A percentile compares a stretch with the other conserved stretches of the same genome.
Evolutionary conservation across 1,140 invertebrate species (phyloP).

Genomic region (Geopemphigus sp.): DNA sequence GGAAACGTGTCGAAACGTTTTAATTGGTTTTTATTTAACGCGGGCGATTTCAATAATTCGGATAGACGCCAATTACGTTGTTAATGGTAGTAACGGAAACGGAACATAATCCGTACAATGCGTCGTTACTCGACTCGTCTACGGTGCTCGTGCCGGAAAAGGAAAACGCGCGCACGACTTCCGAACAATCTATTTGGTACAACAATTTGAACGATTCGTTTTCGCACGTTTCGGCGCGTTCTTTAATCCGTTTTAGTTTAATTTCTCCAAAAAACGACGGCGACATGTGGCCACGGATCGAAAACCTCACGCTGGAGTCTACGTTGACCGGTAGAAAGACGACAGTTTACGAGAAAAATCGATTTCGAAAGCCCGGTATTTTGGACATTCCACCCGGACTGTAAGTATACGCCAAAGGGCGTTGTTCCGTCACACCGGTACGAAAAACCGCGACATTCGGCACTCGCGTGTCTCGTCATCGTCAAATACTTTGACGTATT

Average conservation of each 20-base stretch:
- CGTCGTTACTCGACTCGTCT: not conserved
- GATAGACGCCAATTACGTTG: slow-evolving; percentile 4
- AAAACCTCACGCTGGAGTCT: not conserved
- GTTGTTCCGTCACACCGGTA: too few relatives aligned
- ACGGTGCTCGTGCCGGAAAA: not conserved
- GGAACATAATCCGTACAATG: slow-evolving; percentile 5
- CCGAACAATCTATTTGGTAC: slow-evolving; percentile 2
- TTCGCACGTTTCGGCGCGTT: not conserved
- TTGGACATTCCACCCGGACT: not conserved
- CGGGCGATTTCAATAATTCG: not conserved
- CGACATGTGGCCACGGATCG: not conserved
- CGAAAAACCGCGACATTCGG: too few relatives aligned
- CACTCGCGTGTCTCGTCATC: too few relatives aligned
- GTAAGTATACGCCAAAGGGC: not conserved
- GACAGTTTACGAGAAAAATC: not conserved
- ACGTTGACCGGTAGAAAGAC: not conserved
- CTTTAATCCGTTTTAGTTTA: not conserved
- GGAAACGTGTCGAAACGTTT: too few relatives aligned
- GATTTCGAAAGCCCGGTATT: not conserved
- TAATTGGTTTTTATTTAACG: too few relatives aligned
- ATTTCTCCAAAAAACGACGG: not conserved
- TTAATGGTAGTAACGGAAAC: not conserved
- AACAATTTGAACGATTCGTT: not conserved
- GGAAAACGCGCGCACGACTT: not conserved
- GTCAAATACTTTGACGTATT: too few relatives aligned